A percentile compares a stretch with the other conserved stretches of the same genome.
Evolutionary conservation across 2,888 invertebrate genomes (phyloP).

Genomic region (Drosophila melanosoma): DNA sequence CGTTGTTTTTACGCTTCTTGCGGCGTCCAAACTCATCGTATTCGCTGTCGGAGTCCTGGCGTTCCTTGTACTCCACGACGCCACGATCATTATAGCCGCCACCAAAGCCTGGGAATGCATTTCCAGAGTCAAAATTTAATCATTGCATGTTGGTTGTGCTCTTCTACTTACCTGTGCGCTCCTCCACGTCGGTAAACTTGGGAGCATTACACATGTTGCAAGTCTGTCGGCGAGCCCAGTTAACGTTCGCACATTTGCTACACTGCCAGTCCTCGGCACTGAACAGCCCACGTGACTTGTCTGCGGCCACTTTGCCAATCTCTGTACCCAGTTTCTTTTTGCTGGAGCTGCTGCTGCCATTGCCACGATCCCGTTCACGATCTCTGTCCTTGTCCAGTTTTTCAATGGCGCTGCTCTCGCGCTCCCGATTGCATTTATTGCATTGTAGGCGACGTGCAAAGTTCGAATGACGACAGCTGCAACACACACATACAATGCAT

Average conservation of each 20-base stretch:
- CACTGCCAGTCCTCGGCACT: constrained; percentile 99
- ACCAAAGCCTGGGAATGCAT: constrained; percentile 88
- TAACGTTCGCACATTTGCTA: constrained; percentile 99
- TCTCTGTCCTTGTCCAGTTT: constrained; percentile 64
- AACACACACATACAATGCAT: constrained; percentile 47
- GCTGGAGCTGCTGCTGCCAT: constrained; percentile 70
- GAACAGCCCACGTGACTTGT: constrained; percentile 93
- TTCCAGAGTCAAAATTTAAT: background rate
- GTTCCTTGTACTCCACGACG: constrained; percentile 96
- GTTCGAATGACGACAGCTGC: constrained; percentile 95
- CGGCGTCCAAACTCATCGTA: constrained; percentile 96
- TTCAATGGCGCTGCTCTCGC: constrained; percentile 64
- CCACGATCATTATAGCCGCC: constrained; percentile 98
- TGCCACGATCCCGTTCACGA: constrained; percentile 55
- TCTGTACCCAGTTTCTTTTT: constrained; percentile 95
- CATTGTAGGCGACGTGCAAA: constrained; percentile 96
- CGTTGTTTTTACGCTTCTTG: constrained; percentile 85
- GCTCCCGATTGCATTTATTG: constrained; percentile 90
- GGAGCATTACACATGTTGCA: constrained; percentile 99
- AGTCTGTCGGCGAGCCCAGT: constrained; percentile 94
- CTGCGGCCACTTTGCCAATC: constrained; percentile 99
- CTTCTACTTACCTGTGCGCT: constrained; percentile 87
- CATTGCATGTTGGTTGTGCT: background rate
- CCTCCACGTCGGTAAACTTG: constrained; percentile 96
- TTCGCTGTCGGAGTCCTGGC: constrained; percentile 96